phyloP scores from a whole-genome alignment of 2,888 invertebrate genomes.

The Thymelicus acteon region DNA sequence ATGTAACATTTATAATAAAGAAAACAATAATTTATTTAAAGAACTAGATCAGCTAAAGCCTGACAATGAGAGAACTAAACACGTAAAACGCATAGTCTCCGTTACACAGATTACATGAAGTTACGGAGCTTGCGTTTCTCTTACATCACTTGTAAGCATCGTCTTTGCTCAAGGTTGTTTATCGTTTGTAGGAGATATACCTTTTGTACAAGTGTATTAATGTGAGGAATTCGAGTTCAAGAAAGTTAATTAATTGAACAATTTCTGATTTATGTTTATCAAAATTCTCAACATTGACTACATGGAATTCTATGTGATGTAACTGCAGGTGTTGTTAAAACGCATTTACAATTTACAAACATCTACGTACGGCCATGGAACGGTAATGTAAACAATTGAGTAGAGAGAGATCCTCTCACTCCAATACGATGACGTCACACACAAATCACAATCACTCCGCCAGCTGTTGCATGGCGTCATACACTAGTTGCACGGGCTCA shows the following conservation, averaged over 20 bases:
- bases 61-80: too few relatives aligned
- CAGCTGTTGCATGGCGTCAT: slow-evolving; percentile 27
- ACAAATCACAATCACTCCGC: slow-evolving; percentile 12
- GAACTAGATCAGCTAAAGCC: too few relatives aligned
- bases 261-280: too few relatives aligned
- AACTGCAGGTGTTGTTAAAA: background rate
- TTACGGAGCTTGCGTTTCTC: slow-evolving; percentile 51
- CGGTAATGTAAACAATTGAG: slow-evolving; percentile 9
- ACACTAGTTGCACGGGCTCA: slow-evolving; percentile 14
- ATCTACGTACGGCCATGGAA: background rate
- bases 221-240: too few relatives aligned
- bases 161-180: slow-evolving; percentile 42
- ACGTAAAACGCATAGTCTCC: slow-evolving; percentile 41
- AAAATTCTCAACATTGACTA: too few relatives aligned
- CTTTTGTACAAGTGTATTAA: too few relatives aligned
- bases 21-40: too few relatives aligned
- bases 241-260: too few relatives aligned
- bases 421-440: slow-evolving; percentile 9
- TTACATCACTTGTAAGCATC: slow-evolving; percentile 53
- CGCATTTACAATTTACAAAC: slow-evolving; percentile 1
- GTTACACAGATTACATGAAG: slow-evolving; percentile 58
- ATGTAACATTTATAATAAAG: too few relatives aligned
- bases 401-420: background rate
- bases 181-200: slow-evolving; percentile 5
- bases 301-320: background rate